Conservation (phyloP, 2,888 invertebrate genomes). For the Torymus auratus region DNA sequence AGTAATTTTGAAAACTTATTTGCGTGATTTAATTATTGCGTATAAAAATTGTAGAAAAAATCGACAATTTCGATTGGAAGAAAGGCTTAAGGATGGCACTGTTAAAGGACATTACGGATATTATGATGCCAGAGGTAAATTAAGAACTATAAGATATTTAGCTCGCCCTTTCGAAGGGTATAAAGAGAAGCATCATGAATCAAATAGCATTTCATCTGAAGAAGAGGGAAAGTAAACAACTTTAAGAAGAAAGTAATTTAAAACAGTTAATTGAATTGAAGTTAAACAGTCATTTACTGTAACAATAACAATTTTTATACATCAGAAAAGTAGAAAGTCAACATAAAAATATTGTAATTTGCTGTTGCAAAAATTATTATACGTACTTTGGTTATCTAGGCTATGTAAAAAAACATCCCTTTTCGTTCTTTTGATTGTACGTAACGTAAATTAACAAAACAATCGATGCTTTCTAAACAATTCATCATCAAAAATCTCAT, state of each 20-base stretch:
- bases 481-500: slow-evolving; percentile 40
- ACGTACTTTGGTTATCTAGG: slow-evolving; percentile 35
- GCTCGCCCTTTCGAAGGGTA: slow-evolving; percentile 86
- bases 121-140: slow-evolving; percentile 86
- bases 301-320: slow-evolving; percentile 69
- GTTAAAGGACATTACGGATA: slow-evolving; percentile 90
- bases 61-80: slow-evolving; percentile 89
- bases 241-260: neutral
- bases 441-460: slow-evolving; percentile 40
- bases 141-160: slow-evolving; percentile 86
- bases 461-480: slow-evolving; percentile 36
- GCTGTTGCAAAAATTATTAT: slow-evolving; percentile 48
- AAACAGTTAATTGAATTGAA: slow-evolving; percentile 28
- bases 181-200: slow-evolving; percentile 75
- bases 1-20: neutral
- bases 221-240: slow-evolving; percentile 11
- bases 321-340: slow-evolving; percentile 61
- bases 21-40: slow-evolving; percentile 33
- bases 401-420: slow-evolving; percentile 52
- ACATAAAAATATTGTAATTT: slow-evolving; percentile 59
- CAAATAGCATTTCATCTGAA: slow-evolving; percentile 26
- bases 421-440: slow-evolving; percentile 27
- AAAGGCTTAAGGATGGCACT: slow-evolving; percentile 85
- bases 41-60: slow-evolving; percentile 81
- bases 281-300: slow-evolving; percentile 66